phyloP scores from a whole-genome alignment of 2,113 vertebrate species.

The Rhinopomastus cyanomelas region DNA sequence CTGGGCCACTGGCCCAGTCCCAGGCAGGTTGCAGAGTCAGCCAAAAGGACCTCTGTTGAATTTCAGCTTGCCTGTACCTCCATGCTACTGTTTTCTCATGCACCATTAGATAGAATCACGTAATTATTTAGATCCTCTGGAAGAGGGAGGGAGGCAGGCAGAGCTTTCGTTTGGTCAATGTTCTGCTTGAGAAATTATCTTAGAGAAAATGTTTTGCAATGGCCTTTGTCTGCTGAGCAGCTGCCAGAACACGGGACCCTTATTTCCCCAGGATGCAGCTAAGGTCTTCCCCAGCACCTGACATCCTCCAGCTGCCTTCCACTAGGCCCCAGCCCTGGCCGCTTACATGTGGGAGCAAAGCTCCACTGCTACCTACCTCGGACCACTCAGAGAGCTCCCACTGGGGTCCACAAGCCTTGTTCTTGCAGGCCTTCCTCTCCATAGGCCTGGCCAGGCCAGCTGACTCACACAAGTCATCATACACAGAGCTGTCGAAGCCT shows the following conservation, averaged over 20 bases:
- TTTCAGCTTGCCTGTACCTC: not conserved
- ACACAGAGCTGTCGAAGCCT: slow-evolving; percentile 88
- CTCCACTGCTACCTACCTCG: slow-evolving; percentile 69
- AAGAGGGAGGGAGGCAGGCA: not conserved
- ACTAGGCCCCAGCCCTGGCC: not conserved
- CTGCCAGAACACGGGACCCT: not conserved
- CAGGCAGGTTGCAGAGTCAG: not conserved
- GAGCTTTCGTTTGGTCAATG: not conserved
- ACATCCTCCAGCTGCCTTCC: not conserved
- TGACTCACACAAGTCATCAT: slow-evolving; percentile 84
- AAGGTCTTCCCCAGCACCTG: not conserved
- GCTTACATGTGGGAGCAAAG: not conserved
- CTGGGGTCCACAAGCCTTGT: slow-evolving; percentile 87
- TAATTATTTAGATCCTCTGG: not conserved
- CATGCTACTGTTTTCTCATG: not conserved
- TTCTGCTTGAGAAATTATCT: not conserved
- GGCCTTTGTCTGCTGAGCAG: not conserved
- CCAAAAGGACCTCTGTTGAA: not conserved
- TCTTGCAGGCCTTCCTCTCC: slow-evolving; percentile 84
- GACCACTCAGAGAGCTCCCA: slow-evolving; percentile 88
- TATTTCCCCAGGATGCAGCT: not conserved
- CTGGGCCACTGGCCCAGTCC: not conserved
- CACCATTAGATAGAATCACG: not conserved
- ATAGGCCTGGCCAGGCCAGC: slow-evolving; percentile 84
- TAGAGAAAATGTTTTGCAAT: not conserved